These are phyloP conservation scores for Stenurella melanura DNA, from an alignment of 2,888 invertebrate genomes.

Conservation along the genomic window DNA sequence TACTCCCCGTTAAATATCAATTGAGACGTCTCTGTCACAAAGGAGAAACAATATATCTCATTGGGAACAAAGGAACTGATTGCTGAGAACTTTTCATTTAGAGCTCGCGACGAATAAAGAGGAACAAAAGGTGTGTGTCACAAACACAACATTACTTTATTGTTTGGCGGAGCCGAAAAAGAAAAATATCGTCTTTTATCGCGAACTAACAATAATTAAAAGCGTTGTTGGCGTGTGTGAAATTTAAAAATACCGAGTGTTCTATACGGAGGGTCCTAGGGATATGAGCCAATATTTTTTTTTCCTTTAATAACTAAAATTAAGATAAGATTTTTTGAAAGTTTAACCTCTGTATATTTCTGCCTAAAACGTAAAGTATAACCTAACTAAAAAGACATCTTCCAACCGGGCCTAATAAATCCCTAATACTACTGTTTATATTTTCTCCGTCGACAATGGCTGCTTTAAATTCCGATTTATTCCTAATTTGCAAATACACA, in stretches of 20 bases:
- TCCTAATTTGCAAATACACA: conserved; percentile 53
- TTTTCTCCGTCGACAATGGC: conserved; percentile 24
- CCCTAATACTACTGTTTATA: conserved; percentile 7
- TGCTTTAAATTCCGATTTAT: conserved; percentile 41
- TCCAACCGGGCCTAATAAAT: background rate
- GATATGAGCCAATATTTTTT: too few species aligned
- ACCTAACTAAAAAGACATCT: too few species aligned
- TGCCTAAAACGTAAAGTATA: too few species aligned
- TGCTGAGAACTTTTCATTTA: conserved; percentile 46
- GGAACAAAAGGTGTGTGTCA: conserved; percentile 38
- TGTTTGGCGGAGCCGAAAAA: background rate
- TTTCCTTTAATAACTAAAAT: too few species aligned
- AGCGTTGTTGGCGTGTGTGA: background rate
- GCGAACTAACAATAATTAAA: conserved; percentile 4
- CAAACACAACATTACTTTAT: conserved; percentile 13
- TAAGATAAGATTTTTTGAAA: too few species aligned
- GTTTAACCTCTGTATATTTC: too few species aligned
- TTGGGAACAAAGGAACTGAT: conserved; percentile 47
- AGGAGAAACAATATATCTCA: conserved; percentile 43
- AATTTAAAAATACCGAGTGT: background rate
- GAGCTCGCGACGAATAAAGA: conserved; percentile 34
- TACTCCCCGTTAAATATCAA: conserved; percentile 46
- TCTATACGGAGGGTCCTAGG: too few species aligned
- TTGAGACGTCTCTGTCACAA: conserved; percentile 47
- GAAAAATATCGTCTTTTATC: background rate